phyloP scores from a whole-genome alignment of 2,888 invertebrate genomes.

The Conops quadrifasciatus region DNA sequence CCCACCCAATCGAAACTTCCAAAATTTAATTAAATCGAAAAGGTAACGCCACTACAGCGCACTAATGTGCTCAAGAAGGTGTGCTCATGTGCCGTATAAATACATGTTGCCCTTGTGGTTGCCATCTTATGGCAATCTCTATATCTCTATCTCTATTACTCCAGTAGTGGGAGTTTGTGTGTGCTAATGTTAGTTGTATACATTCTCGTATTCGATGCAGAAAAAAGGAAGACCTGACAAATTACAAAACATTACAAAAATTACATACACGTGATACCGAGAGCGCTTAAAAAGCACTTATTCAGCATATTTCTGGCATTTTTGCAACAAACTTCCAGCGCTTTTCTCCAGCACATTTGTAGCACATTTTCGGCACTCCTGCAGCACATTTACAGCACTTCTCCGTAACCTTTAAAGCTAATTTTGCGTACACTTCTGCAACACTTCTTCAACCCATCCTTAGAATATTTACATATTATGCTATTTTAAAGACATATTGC shows the following conservation, averaged over 20 bases:
- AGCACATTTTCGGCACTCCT: too few species aligned
- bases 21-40: conserved; percentile 31
- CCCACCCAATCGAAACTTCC: not conserved
- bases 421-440: too few species aligned
- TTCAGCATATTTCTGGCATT: not conserved
- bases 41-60: conserved; percentile 9
- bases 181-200: too few species aligned
- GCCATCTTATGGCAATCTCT: conserved; percentile 8
- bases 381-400: too few species aligned
- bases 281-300: conserved; percentile 7
- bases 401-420: too few species aligned
- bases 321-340: too few species aligned
- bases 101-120: conserved; percentile 33
- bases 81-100: not conserved
- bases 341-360: too few species aligned
- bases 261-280: not conserved
- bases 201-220: conserved; percentile 7
- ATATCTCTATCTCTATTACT: conserved; percentile 1
- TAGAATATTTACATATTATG: too few species aligned
- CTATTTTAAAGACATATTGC: too few species aligned
- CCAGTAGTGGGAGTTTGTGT: not conserved
- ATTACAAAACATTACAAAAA: not conserved
- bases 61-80: conserved; percentile 1
- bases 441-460: too few species aligned
- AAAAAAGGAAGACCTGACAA: not conserved